Conservation (phyloP, 2,888 invertebrate genomes). For the Synergus laeviventris region DNA sequence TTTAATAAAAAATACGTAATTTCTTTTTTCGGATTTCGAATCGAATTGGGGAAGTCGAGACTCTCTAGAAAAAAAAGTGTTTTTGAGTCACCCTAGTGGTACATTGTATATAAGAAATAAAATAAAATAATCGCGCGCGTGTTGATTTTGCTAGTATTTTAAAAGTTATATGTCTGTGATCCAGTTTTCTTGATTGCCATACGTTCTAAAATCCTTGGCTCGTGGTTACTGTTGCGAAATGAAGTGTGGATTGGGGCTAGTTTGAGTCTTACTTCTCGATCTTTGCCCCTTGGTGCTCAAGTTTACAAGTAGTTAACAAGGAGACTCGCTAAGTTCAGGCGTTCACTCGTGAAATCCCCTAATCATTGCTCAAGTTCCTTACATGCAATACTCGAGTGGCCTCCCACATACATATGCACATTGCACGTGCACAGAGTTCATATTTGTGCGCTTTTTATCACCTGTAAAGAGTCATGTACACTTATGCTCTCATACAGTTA, state of each 20-base stretch:
- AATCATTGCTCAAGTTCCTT: conserved; percentile 17
- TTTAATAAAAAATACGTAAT: no score
- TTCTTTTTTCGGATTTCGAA: no score
- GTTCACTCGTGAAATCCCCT: conserved; percentile 19
- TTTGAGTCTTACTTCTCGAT: background rate
- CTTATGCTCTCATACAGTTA: conserved; percentile 24
- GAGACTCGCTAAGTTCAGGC: conserved; percentile 1
- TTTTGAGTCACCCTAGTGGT: no score
- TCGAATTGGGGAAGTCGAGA: no score
- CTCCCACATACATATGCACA: background rate
- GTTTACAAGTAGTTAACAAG: conserved; percentile 8
- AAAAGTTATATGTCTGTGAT: background rate
- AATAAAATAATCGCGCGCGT: no score
- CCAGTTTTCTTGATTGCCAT: background rate
- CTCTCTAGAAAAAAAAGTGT: no score
- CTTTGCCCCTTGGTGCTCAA: background rate
- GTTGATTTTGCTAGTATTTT: no score
- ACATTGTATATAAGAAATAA: no score
- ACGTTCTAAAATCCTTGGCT: background rate
- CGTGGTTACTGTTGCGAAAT: background rate
- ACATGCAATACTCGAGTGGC: conserved; percentile 17
- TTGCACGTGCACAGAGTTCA: background rate
- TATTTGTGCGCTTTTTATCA: conserved; percentile 22
- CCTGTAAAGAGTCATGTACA: conserved; percentile 22
- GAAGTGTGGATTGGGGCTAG: background rate